Base-by-base conservation (phyloP, 2,113 vertebrate genomes). In the Psilopogon haemacephalus region DNA sequence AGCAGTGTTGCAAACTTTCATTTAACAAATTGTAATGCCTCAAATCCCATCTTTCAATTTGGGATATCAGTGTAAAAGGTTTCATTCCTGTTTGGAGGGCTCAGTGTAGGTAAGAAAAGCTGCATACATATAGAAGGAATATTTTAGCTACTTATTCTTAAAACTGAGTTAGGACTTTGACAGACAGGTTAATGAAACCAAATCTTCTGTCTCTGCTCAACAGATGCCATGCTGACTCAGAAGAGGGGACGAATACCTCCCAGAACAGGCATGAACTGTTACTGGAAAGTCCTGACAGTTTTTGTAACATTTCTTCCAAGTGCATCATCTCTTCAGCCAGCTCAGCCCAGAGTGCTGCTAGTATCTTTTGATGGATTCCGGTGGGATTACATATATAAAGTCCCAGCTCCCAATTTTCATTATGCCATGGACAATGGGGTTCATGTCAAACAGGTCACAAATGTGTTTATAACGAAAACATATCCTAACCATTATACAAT, bases 281-380 rank as follows among this genome's bases (percentile, higher is more conserved):
- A 30, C 1, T 65, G 84, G 52, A 64, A 81, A 56, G 30, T 87
- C 72, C 89, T 94, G 67, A n/a, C 81, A 16, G 4, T 95, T 48
- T 87, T 88, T 77, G 38, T 81, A 5, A 32, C 95, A 1, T 91
- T 32, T 46, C 40, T 95, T 74, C 88, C 84, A 62, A 35, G 63
- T 7, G 48, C 78, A 0, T 59, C 77, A 63, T 91, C 79, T 58
- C 69, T 97, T 4, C 95, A 94, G 21, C 35, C 90, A 79, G 96
- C 97, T 6, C 94, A 95, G 8, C 95, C 97, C 64, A 97, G 98
- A 30, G 97, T 99, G 54, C 97, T 99, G 44, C 96, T 99, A 3
- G 95, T 99, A 69, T 99, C 99, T 13, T 99, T 99, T 30, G 99
- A 99, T 60, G 99, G 99, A 65, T 99, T 99, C 92, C 98, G 98